Conservation (phyloP, 2,113 vertebrate species). For the Thalassoma bifasciatum region DNA sequence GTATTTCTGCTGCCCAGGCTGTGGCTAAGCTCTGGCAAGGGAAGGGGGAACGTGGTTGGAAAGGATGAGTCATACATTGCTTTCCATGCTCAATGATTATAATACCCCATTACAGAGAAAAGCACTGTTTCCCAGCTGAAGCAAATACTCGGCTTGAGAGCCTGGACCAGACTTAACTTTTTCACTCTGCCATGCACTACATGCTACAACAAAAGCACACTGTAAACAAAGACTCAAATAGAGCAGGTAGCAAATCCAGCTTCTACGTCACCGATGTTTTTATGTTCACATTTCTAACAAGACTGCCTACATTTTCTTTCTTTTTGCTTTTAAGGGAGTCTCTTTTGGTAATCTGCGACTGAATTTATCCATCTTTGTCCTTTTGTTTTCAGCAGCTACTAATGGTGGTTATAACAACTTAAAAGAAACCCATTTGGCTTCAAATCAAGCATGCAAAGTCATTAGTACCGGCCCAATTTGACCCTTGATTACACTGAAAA, state of each 20-base stretch:
- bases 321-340: neutral
- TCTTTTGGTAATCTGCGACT: constrained; percentile 8
- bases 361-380: constrained; percentile 18
- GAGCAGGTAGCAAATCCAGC: constrained; percentile 24
- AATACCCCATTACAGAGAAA: constrained; percentile 78
- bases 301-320: constrained; percentile 22
- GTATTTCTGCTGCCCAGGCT: constrained; percentile 65
- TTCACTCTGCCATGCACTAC: constrained; percentile 36
- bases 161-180: constrained; percentile 44
- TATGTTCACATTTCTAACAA: constrained; percentile 31
- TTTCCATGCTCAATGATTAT: constrained; percentile 81
- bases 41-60: constrained; percentile 74
- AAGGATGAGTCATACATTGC: constrained; percentile 81
- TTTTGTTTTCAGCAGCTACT: constrained; percentile 12
- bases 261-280: constrained; percentile 39
- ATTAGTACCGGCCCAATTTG: constrained; percentile 50
- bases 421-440: constrained; percentile 33
- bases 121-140: constrained; percentile 73
- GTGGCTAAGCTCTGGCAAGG: constrained; percentile 62
- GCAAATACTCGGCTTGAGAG: constrained; percentile 48
- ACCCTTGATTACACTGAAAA: constrained; percentile 62
- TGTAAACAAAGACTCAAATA: constrained; percentile 43
- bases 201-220: constrained; percentile 43
- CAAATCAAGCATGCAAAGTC: constrained; percentile 31
- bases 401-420: constrained; percentile 20